Conservation (phyloP, 2,888 invertebrate genomes). For the Campopleginae sp. region DNA sequence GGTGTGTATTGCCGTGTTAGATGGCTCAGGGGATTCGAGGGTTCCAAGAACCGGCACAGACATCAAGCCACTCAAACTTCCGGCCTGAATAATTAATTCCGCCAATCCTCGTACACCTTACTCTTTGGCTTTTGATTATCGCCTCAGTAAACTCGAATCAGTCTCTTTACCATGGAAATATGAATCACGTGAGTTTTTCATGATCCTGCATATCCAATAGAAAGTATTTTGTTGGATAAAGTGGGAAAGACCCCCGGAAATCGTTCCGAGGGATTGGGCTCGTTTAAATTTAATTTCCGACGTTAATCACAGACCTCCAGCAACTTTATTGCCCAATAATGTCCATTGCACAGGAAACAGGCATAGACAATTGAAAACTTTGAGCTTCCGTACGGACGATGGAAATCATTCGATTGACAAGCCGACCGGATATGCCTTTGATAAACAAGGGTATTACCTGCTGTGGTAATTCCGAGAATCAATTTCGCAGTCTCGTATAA, state of each 20-base stretch:
- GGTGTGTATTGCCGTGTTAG: slow-evolving; percentile 3
- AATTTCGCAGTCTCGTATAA: not conserved
- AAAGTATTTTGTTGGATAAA: not conserved
- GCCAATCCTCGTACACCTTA: not conserved
- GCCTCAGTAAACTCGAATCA: not conserved
- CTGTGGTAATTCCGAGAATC: no score
- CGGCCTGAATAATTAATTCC: slow-evolving; percentile 21
- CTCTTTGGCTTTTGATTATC: not conserved
- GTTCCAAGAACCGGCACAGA: not conserved
- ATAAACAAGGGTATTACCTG: not conserved
- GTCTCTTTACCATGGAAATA: not conserved
- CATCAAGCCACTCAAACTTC: slow-evolving; percentile 15
- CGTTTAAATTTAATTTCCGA: not conserved
- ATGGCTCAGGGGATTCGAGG: slow-evolving; percentile 17
- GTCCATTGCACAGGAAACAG: no score
- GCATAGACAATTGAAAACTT: not conserved
- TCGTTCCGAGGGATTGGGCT: not conserved
- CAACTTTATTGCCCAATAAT: not conserved
- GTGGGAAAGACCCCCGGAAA: not conserved
- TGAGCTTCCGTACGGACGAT: not conserved
- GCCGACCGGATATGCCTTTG: not conserved
- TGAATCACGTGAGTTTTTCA: not conserved
- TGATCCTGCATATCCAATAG: not conserved
- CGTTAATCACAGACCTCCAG: not conserved
- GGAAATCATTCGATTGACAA: not conserved